phyloP scores from a whole-genome alignment of 2,113 vertebrate genomes.

The Colaptes auratus region DNA sequence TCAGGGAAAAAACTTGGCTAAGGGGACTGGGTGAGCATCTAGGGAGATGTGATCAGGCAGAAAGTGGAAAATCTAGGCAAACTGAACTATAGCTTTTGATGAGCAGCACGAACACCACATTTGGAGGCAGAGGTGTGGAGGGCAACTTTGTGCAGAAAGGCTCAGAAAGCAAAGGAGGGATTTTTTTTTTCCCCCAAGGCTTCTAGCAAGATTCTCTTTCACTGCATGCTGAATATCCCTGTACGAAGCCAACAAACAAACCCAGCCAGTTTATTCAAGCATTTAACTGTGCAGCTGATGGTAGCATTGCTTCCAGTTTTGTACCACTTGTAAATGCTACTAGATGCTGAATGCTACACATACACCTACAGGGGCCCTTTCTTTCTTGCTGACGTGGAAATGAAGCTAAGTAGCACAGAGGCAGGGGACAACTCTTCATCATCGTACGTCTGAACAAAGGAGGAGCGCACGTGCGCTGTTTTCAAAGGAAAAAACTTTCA shows the following conservation, averaged over 20 bases:
- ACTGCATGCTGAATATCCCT: background rate
- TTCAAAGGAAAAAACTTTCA: background rate
- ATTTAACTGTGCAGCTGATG: background rate
- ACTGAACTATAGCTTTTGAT: constrained; percentile 20
- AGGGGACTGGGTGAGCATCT: background rate
- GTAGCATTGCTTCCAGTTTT: background rate
- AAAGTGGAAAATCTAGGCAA: constrained; percentile 25
- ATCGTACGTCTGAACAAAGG: background rate
- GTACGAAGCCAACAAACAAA: background rate
- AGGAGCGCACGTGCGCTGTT: accelerated
- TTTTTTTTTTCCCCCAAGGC: background rate
- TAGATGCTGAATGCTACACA: background rate
- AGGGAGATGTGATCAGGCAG: constrained; percentile 14
- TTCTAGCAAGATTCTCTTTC: background rate
- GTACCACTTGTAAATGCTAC: background rate
- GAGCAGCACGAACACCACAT: constrained; percentile 13
- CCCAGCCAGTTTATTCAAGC: background rate
- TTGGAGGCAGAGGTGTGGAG: background rate
- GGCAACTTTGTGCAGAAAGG: constrained; percentile 20
- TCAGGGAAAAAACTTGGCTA: background rate
- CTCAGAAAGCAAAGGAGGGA: constrained; percentile 21
- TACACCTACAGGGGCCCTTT: background rate
- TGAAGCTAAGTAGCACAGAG: background rate
- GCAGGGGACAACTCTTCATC: background rate
- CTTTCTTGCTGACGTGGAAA: background rate